phyloP scores from a whole-genome alignment of 1,140 invertebrate genomes.

The Apis florea region DNA sequence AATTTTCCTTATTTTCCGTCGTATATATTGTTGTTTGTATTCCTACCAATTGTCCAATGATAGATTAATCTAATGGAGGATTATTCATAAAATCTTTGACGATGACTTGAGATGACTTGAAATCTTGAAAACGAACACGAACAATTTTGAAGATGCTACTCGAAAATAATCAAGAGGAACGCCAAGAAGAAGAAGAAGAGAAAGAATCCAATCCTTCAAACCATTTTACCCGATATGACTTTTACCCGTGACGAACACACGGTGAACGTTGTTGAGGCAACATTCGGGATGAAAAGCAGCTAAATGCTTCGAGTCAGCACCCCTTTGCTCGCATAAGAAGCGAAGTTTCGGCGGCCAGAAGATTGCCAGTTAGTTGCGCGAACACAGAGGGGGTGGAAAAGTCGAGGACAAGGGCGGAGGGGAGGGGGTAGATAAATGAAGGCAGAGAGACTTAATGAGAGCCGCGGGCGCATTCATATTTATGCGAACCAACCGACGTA shows the following conservation, averaged over 20 bases:
- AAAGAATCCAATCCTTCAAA: background rate
- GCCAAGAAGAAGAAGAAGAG: too few species aligned
- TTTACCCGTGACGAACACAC: background rate
- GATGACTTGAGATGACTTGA: too few species aligned
- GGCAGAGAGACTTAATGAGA: constrained; percentile 74
- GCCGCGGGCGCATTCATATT: constrained; percentile 75
- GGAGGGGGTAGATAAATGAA: constrained; percentile 64
- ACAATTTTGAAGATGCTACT: too few species aligned
- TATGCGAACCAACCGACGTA: constrained; percentile 69
- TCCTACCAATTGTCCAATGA: too few species aligned
- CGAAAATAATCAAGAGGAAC: too few species aligned
- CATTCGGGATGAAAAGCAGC: constrained; percentile 21
- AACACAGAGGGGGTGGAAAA: constrained; percentile 28
- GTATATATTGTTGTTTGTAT: too few species aligned
- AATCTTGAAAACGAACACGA: too few species aligned
- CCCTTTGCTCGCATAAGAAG: constrained; percentile 39
- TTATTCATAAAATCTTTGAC: too few species aligned
- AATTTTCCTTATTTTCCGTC: background rate
- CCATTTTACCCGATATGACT: constrained; percentile 11
- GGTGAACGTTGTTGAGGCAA: constrained; percentile 28
- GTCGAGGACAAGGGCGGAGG: constrained; percentile 50
- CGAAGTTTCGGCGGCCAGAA: constrained; percentile 44
- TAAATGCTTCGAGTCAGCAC: constrained; percentile 42
- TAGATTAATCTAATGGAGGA: too few species aligned
- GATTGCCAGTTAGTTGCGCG: constrained; percentile 39